Percentiles rank a stretch among this genome's conserved stretches.
phyloP scores from a whole-genome alignment of 2,797 vertebrate species.

The Leptodactylus fallax region DNA sequence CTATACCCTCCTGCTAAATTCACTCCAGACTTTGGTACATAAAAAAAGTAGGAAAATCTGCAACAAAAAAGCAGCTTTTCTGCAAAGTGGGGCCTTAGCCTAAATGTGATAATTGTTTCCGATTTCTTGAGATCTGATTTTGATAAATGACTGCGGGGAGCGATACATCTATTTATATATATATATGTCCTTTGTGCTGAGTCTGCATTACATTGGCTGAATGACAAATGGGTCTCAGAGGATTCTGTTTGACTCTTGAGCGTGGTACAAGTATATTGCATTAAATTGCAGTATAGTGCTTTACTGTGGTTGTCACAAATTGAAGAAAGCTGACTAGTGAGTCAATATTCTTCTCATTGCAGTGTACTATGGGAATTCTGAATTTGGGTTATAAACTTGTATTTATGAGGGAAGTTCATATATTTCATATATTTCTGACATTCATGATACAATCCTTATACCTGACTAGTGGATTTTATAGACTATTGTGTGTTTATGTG shows the following conservation, averaged over 20 bases:
- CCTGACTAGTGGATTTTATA: neutral
- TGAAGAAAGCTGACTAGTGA: neutral
- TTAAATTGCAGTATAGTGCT: neutral
- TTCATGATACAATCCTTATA: neutral
- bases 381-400: neutral
- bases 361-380: neutral
- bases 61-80: too few species aligned
- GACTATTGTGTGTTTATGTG: neutral
- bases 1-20: too few species aligned
- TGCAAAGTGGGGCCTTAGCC: too few species aligned
- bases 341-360: neutral
- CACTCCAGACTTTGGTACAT: too few species aligned
- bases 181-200: conserved; percentile 12
- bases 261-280: neutral
- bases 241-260: conserved; percentile 8
- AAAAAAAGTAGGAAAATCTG: too few species aligned
- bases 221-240: conserved; percentile 24
- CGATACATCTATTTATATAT: neutral
- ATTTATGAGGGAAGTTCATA: neutral
- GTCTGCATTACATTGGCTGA: conserved; percentile 14
- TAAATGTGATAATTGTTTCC: neutral
- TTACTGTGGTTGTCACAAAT: neutral
- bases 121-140: conserved; percentile 8
- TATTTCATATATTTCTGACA: neutral
- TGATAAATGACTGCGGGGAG: conserved; percentile 22